Conservation (phyloP, 53 echinoderm and acorn worm genomes). For the Crossaster papposus region DNA sequence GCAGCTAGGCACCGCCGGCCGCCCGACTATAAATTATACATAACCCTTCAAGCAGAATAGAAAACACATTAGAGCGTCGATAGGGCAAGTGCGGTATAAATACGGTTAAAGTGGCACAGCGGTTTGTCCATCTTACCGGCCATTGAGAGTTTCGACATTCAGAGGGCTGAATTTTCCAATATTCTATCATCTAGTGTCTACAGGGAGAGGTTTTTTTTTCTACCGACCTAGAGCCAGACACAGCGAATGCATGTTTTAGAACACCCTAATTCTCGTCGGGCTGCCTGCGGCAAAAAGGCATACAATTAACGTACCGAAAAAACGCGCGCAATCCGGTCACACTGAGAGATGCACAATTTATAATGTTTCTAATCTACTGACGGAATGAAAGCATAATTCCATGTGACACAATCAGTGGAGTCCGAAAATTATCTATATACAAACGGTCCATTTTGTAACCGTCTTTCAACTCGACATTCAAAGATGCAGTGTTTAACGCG, state of each 20-base stretch:
- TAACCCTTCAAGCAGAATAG: conserved; percentile 47
- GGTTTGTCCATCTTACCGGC: conserved; percentile 16
- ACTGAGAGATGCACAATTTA: not conserved
- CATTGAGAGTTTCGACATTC: conserved; percentile 8
- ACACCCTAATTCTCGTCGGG: not conserved
- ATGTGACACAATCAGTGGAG: no score
- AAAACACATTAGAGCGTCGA: conserved; percentile 53
- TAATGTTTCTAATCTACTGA: no score
- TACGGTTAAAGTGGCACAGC: conserved; percentile 13
- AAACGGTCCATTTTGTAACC: no score
- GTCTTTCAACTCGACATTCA: not conserved
- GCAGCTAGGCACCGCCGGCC: conserved; percentile 12
- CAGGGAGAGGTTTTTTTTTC: not conserved
- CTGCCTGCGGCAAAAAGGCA: conserved; percentile 17
- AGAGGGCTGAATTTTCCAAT: conserved; percentile 8
- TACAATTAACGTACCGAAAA: not conserved
- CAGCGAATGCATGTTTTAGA: not conserved
- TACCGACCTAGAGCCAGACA: not conserved
- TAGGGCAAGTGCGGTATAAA: conserved; percentile 27
- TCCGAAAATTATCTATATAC: no score
- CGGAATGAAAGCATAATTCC: no score
- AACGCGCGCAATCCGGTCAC: not conserved
- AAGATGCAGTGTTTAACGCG: not conserved
- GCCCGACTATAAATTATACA: conserved; percentile 45
- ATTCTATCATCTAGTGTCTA: conserved; percentile 17